phyloP scores from a whole-genome alignment of 2,113 vertebrate genomes.

The Tricholaema leucomelas region DNA sequence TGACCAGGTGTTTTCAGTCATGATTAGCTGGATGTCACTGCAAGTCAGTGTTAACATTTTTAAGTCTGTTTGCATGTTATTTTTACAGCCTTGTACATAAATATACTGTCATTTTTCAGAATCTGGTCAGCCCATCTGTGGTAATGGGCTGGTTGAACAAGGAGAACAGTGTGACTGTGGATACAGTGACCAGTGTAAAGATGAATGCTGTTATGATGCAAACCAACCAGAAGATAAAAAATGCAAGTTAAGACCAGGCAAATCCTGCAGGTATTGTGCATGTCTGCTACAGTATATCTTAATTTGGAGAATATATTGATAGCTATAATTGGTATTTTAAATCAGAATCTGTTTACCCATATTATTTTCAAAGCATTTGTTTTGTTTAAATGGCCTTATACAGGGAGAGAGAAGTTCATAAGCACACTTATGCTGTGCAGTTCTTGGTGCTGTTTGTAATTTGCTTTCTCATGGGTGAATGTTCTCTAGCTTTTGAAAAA shows the following conservation, averaged over 20 bases:
- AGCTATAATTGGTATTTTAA: not conserved
- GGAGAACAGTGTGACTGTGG: conserved; percentile 96
- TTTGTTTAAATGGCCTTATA: not conserved
- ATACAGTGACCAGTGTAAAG: conserved; percentile 93
- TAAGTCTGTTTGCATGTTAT: not conserved
- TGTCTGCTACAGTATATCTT: not conserved
- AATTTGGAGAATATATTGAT: not conserved
- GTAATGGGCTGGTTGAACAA: conserved; percentile 92
- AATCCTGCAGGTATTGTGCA: conserved; percentile 85
- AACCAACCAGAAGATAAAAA: conserved; percentile 83
- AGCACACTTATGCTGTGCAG: not conserved
- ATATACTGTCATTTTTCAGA: conserved; percentile 75
- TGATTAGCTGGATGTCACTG: not conserved
- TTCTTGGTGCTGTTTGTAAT: not conserved
- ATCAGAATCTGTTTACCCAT: not conserved
- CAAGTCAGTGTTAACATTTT: not conserved
- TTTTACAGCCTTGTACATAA: not conserved
- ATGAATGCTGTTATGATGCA: conserved; percentile 87
- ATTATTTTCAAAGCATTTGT: not conserved
- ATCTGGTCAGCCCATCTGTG: conserved; percentile 96
- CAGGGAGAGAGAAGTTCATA: not conserved
- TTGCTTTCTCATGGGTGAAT: not conserved
- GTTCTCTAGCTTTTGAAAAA: not conserved
- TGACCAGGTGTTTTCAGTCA: not conserved
- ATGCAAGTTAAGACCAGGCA: conserved; percentile 84